phyloP scores from a whole-genome alignment of 2,797 vertebrate genomes.

The Diglossa cyanea region DNA sequence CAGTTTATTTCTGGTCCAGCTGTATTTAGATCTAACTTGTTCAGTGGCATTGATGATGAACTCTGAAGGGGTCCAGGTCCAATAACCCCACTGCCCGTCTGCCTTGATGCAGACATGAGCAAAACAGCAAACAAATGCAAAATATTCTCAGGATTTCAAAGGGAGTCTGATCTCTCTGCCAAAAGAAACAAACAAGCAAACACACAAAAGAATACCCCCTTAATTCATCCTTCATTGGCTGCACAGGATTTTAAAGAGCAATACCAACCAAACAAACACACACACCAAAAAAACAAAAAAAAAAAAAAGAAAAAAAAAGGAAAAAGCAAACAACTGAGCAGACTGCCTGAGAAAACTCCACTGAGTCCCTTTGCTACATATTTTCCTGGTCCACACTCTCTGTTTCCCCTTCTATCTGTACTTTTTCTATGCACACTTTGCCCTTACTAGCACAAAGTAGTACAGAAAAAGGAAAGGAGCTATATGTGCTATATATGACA shows the following conservation, averaged over 20 bases:
- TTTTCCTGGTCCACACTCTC: not conserved
- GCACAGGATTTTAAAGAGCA: not conserved
- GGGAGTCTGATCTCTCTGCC: not conserved
- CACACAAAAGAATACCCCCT: not conserved
- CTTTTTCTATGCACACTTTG: not conserved
- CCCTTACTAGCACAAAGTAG: not conserved
- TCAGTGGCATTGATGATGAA: not conserved
- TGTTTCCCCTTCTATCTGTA: not conserved
- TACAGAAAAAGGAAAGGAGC: not conserved
- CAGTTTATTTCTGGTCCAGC: not conserved
- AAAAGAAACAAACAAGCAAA: not conserved
- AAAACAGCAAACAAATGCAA: slow-evolving; percentile 13
- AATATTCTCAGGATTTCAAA: not conserved
- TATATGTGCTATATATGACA: not conserved
- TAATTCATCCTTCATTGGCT: not conserved
- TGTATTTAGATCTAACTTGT: not conserved
- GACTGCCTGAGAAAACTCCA: not conserved
- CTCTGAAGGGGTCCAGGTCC: not conserved
- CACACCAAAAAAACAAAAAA: too few relatives aligned
- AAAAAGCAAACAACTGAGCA: not conserved
- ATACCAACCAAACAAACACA: accelerated
- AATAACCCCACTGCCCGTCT: not conserved
- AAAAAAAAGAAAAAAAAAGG: too few relatives aligned
- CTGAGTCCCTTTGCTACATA: not conserved
- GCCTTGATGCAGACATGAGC: not conserved